Evolutionary conservation across 2,888 invertebrate species (phyloP), one percentile per base, ranked within the genome.

Genomic region (Pegoplata infirma): DNA sequence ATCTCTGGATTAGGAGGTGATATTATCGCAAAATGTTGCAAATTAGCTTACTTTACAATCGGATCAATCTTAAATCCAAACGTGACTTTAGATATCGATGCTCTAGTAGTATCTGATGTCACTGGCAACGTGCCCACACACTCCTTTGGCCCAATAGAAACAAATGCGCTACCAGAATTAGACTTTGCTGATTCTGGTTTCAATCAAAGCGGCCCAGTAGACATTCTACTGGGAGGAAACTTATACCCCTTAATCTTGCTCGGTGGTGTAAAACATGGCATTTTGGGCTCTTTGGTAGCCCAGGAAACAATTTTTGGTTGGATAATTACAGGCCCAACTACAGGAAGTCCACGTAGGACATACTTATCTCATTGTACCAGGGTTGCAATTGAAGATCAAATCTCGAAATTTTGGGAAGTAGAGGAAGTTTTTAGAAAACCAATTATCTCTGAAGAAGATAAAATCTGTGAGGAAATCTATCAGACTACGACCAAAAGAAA

Each of bases 241-340:
- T 58, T 58, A 7, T 58, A 58, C n/a, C 58, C 58, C 19, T 6
- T 40, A 1, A 58, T 58, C 21, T 36, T 58, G 12, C 51, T 49
- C 46, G 44, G 25, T n/a, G 55, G 55, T 16, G 21, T 40, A 16
- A 32, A 53, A 46, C 28, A 32, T 1, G 49, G 53, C 2, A n/a
- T 44, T n/a, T 25, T 32, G 12, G 61, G 51, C 10, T 61, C 23
- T 1, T 44, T 61, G 28, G 16, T 61, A 17, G 61, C 32, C 32
- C 61, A 55, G 67, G 40, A 55, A 74, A 61, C 67, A 3, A 44
- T 55, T 1, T 74, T 74, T 32, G 67, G 67, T 4, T 74, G 74
- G 74, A 74, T 61, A 10, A 4, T 67, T 1, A 67, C 53, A 3
- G 73, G 73, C 44, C 73, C 64, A 10, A 12, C 56, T 1, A 1